Evolutionary conservation across 1,140 invertebrate species (phyloP).

Genomic region (silkworm (Bombyx mori)): ASM3026992v2 NC_085112.1:13118001-13118500

Average conservation of each 20-base stretch:
- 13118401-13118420: slow-evolving; percentile 50
- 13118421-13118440: slow-evolving; percentile 57
- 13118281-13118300: slow-evolving; percentile 90
- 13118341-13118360: slow-evolving; percentile 50
- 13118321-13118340: slow-evolving; percentile 75
- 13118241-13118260: slow-evolving; percentile 81
- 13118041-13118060: slow-evolving; percentile 79
- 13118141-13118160: slow-evolving; percentile 39
- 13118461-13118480: slow-evolving; percentile 57
- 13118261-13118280: slow-evolving; percentile 82
- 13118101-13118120: slow-evolving; percentile 34
- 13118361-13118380: slow-evolving; percentile 45
- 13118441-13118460: slow-evolving; percentile 54
- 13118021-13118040: slow-evolving; percentile 83
- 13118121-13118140: slow-evolving; percentile 37
- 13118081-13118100: slow-evolving; percentile 52
- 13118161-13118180: slow-evolving; percentile 55
- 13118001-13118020: slow-evolving; percentile 74
- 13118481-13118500: slow-evolving; percentile 49
- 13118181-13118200: slow-evolving; percentile 41
- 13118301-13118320: slow-evolving; percentile 90
- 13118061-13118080: slow-evolving; percentile 47
- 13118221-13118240: slow-evolving; percentile 81
- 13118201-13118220: slow-evolving; percentile 67
- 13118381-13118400: slow-evolving; percentile 48